A percentile compares a stretch with the other conserved stretches of the same genome.
These are phyloP conservation scores for Fragum fragum DNA, from an alignment of 2,888 invertebrate genomes.

Conservation along the genomic window DNA sequence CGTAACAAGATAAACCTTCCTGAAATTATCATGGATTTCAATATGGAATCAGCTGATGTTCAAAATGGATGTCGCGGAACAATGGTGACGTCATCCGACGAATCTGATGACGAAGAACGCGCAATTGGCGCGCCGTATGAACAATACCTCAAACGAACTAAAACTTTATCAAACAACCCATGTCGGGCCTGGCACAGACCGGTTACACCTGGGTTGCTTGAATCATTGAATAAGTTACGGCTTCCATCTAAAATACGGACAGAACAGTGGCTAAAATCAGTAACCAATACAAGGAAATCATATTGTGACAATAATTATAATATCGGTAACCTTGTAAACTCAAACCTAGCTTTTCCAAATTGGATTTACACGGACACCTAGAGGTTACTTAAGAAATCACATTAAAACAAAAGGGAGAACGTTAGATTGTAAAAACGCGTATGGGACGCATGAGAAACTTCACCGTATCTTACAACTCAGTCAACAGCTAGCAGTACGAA, in stretches of 20 bases:
- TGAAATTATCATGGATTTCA: slow-evolving; percentile 70
- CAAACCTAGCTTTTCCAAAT: slow-evolving; percentile 40
- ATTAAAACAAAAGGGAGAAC: too few relatives aligned
- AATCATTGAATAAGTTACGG: slow-evolving; percentile 65
- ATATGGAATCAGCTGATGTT: slow-evolving; percentile 47
- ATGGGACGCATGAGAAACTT: too few relatives aligned
- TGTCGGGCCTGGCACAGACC: slow-evolving; percentile 61
- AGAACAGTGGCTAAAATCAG: slow-evolving; percentile 68
- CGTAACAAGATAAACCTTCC: slow-evolving; percentile 64
- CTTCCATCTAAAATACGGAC: slow-evolving; percentile 67
- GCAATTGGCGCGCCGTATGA: slow-evolving; percentile 61
- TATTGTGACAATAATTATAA: slow-evolving; percentile 46
- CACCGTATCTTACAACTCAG: too few relatives aligned
- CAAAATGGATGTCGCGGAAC: slow-evolving; percentile 7
- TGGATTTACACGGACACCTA: slow-evolving; percentile 62
- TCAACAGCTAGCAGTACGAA: too few relatives aligned
- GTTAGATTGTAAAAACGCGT: too few relatives aligned
- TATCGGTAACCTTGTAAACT: slow-evolving; percentile 44
- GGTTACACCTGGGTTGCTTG: slow-evolving; percentile 70
- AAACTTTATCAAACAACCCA: slow-evolving; percentile 48
- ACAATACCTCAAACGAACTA: slow-evolving; percentile 45
- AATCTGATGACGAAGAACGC: slow-evolving; percentile 50
- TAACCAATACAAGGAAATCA: slow-evolving; percentile 43
- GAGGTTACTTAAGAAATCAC: too few relatives aligned
- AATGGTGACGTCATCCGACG: not conserved